Conservation (phyloP, 2,113 vertebrate species). For the Eulemur macaco region DNA sequence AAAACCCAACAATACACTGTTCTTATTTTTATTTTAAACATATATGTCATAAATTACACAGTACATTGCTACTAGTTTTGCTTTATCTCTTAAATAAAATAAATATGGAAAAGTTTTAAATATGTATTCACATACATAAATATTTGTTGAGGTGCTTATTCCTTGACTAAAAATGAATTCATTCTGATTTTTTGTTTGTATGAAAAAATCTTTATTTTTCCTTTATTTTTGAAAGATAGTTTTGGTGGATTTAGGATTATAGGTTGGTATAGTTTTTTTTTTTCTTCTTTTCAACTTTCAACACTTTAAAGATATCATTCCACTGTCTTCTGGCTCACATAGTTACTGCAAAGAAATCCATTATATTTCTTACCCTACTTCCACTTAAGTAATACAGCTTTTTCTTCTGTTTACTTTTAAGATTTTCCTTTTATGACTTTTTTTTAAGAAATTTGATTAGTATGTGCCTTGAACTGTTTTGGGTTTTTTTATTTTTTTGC, state of each 20-base stretch:
- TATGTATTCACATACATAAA: background rate
- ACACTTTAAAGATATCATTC: background rate
- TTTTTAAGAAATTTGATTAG: background rate
- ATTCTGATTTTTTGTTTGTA: background rate
- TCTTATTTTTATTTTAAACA: slow-evolving; percentile 27
- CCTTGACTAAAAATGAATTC: background rate
- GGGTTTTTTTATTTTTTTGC: background rate
- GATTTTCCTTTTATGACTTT: background rate
- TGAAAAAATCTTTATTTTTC: background rate
- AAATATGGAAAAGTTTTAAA: background rate
- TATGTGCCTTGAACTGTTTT: background rate
- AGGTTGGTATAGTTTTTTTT: background rate
- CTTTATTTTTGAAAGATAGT: background rate
- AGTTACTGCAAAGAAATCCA: background rate
- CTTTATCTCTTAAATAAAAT: background rate
- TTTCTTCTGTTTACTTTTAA: background rate
- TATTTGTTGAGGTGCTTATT: background rate
- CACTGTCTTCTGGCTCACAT: background rate
- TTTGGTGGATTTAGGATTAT: slow-evolving; percentile 17
- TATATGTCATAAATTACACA: background rate
- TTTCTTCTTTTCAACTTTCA: background rate
- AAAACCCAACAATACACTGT: background rate
- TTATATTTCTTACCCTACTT: background rate
- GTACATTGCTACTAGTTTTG: background rate
- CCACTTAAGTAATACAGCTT: background rate